Evolutionary conservation across 1,140 invertebrate species (phyloP).

Genomic region (Penaeus chinensis): DNA sequence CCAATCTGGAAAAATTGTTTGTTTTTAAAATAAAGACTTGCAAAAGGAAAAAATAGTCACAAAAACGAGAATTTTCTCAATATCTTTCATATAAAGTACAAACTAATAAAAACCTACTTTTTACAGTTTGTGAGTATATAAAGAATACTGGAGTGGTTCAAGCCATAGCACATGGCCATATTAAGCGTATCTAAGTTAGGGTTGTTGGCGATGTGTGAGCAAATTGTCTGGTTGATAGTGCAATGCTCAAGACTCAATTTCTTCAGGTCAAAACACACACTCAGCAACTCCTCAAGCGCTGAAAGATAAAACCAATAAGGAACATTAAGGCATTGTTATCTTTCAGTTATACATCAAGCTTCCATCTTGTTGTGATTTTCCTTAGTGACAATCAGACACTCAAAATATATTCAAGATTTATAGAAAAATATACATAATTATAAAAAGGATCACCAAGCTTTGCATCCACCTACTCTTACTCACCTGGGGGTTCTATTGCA

Average conservation of each 20-base stretch:
- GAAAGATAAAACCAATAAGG: slow-evolving; percentile 37
- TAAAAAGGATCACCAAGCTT: neutral
- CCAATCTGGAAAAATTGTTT: slow-evolving; percentile 72
- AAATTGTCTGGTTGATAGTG: slow-evolving; percentile 74
- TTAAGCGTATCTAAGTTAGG: slow-evolving; percentile 78
- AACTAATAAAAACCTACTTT: slow-evolving; percentile 70
- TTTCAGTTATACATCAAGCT: too few relatives aligned
- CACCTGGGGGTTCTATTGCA: slow-evolving; percentile 73
- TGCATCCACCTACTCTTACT: neutral
- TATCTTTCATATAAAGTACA: neutral
- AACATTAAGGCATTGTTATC: too few relatives aligned
- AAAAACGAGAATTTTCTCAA: neutral
- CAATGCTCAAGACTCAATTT: slow-evolving; percentile 88
- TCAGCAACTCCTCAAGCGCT: slow-evolving; percentile 75
- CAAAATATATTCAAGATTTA: neutral
- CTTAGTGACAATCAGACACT: too few relatives aligned
- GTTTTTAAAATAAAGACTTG: neutral
- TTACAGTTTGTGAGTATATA: slow-evolving; percentile 74
- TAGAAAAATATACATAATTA: slow-evolving; percentile 12
- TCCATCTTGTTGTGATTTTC: too few relatives aligned
- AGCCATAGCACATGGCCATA: slow-evolving; percentile 78
- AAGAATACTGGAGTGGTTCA: slow-evolving; percentile 74
- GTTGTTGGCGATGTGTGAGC: slow-evolving; percentile 77
- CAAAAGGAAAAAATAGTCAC: neutral
- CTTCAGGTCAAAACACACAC: slow-evolving; percentile 77